These are phyloP conservation scores for Scelioninae gen. 2 DNA, from an alignment of 2,888 invertebrate species.

Conservation along the genomic window DNA sequence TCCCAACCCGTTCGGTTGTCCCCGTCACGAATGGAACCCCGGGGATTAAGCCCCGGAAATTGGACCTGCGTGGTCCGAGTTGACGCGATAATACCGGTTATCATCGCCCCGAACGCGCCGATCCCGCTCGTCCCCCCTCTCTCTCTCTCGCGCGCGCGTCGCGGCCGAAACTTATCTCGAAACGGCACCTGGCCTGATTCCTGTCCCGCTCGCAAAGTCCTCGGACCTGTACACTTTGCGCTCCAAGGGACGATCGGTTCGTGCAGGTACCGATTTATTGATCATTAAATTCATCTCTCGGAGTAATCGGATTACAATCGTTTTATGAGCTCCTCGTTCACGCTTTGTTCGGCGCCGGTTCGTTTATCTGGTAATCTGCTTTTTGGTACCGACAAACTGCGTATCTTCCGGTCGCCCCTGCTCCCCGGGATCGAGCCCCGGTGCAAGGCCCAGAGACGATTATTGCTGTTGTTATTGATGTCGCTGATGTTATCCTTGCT, in stretches of 20 bases:
- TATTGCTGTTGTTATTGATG: conserved; percentile 22
- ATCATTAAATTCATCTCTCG: conserved; percentile 52
- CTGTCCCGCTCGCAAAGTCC: conserved; percentile 50
- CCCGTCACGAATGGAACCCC: conserved; percentile 68
- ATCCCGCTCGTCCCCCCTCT: conserved; percentile 59
- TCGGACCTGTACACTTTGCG: conserved; percentile 19
- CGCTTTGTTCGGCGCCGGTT: conserved; percentile 40
- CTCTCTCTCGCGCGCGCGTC: conserved; percentile 44
- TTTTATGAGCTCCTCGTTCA: conserved; percentile 48
- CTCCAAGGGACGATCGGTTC: conserved; percentile 38
- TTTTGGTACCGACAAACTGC: conserved; percentile 14
- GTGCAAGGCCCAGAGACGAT: too few species aligned
- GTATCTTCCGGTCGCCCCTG: conserved; percentile 1
- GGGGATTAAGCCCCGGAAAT: conserved; percentile 67
- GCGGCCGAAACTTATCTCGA: conserved; percentile 50
- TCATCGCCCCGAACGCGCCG: conserved; percentile 72
- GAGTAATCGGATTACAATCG: conserved; percentile 52
- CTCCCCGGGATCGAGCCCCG: too few species aligned
- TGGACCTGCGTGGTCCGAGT: conserved; percentile 63
- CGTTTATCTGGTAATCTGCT: conserved; percentile 43
- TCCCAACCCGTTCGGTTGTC: conserved; percentile 63
- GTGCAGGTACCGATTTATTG: conserved; percentile 31
- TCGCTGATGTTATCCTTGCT: conserved; percentile 24
- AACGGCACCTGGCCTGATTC: conserved; percentile 42
- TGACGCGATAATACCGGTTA: conserved; percentile 72